Base-by-base conservation (phyloP, 2,888 invertebrate genomes). In the Drosophila borealis region DNA sequence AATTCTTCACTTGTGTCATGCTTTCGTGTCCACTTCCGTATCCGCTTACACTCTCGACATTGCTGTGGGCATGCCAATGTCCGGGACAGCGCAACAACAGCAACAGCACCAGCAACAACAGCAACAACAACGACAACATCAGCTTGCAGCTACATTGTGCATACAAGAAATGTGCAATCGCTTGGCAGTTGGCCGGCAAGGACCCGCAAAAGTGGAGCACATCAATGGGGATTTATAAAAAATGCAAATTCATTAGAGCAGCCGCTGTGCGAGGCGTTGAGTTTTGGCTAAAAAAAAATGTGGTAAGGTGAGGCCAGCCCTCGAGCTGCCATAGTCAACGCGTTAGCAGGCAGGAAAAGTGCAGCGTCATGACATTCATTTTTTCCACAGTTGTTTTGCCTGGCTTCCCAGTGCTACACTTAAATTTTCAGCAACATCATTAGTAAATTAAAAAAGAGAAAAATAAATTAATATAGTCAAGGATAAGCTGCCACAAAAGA, bases 221-320 rank as follows among this genome's bases (percentile, higher is more conserved):
- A 87, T 89, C 83, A 87, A 87, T 83, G 81, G 83, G 83, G 83
- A 83, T 84, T 83, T 87, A 89, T 83, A 89, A 83, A 83, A 83
- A 83, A 83, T 89, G 83, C 89, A 83, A 87, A 83, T 83, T 83
- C 89, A 89, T 83, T 83, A 83, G 88, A 89, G 63, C 72, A 61
- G 74, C 72, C 77, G 67, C 62, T 76, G 44, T 56, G 56, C 69
- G 49, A 60, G 55, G 86, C 70, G 65, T 61, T 74, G 69, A 69
- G 74, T 74, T 77, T 74, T 60, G 64, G 49, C 69, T 69, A 63
- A 55, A 74, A 73, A 57, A 54, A 48, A 42, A 56, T 29, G 29
- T 29, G 42, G 21, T 73, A 10, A 41, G 34, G 37, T 39, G 21
- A 41, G 19, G 41, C 51, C 51, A 25, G 53, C 33, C 34, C 46